Conservation (phyloP, 1,140 invertebrate genomes). For the Drosophila serrata region DNA sequence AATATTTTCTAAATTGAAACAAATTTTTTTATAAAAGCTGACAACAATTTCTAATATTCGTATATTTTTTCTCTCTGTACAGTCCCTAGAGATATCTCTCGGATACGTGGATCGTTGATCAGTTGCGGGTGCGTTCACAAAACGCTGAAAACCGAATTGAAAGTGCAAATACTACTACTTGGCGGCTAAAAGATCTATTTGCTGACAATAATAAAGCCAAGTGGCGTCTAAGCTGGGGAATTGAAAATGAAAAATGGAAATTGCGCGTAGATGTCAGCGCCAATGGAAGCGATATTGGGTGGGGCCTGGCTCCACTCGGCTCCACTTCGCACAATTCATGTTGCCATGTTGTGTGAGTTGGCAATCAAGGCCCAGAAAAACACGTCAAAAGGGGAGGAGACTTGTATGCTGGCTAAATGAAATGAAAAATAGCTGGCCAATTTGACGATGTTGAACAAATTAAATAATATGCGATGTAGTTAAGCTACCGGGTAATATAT, state of each 20-base stretch:
- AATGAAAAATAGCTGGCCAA: constrained; percentile 30
- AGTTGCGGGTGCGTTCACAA: constrained; percentile 56
- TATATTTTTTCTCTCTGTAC: constrained; percentile 7
- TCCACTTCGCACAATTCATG: neutral
- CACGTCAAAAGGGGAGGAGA: constrained; percentile 27
- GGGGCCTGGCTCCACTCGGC: constrained; percentile 23
- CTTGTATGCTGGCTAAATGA: constrained; percentile 8
- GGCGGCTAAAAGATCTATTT: constrained; percentile 31
- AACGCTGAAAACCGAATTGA: constrained; percentile 37
- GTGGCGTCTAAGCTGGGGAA: constrained; percentile 29
- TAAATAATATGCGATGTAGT: constrained; percentile 27
- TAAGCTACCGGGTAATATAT: constrained; percentile 5
- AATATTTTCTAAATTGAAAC: neutral
- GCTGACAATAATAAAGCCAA: constrained; percentile 55
- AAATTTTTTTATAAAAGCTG: no score
- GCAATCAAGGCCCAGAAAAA: constrained; percentile 19
- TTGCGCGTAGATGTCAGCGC: constrained; percentile 36
- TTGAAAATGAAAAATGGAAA: constrained; percentile 44
- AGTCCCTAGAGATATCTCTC: constrained; percentile 39
- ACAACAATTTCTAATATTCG: neutral
- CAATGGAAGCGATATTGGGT: constrained; percentile 41
- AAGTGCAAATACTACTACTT: constrained; percentile 61
- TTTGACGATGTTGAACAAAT: constrained; percentile 38
- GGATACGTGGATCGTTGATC: neutral
- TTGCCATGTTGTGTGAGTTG: constrained; percentile 12